phyloP scores from a whole-genome alignment of 2,113 vertebrate species.

The Charadrius vociferus region DNA sequence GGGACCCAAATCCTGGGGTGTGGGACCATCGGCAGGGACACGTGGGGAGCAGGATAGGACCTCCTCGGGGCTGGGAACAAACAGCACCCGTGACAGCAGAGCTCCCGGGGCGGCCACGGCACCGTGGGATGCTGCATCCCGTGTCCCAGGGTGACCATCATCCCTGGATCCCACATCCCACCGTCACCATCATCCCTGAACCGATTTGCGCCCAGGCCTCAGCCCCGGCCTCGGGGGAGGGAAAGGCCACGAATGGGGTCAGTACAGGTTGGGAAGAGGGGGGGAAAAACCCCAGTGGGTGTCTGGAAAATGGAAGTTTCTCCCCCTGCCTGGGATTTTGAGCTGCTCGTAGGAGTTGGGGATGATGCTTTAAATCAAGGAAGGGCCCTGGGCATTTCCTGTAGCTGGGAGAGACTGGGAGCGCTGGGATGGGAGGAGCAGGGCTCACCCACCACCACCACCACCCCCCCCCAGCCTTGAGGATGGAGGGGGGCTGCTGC shows the following conservation, averaged over 20 bases:
- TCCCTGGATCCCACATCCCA: not conserved
- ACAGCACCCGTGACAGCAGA: rapidly evolving
- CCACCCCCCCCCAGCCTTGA: not conserved
- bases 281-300: not conserved
- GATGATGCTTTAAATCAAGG: not conserved
- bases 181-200: not conserved
- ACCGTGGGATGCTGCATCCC: not conserved
- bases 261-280: rapidly evolving
- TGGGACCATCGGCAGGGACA: not conserved
- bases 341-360: not conserved
- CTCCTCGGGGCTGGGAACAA: not conserved
- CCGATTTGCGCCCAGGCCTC: not conserved
- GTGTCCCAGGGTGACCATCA: not conserved
- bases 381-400: conserved; percentile 20
- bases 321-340: not conserved
- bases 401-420: not conserved
- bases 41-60: rapidly evolving
- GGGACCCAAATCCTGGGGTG: not conserved
- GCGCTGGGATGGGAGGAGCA: not conserved
- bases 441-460: not conserved
- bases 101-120: rapidly evolving
- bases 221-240: rapidly evolving
- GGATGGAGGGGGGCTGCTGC: not conserved
- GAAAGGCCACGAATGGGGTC: rapidly evolving
- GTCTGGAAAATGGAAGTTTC: not conserved